Evolutionary conservation across 2,888 invertebrate genomes (phyloP), one percentile per base, ranked within the genome.

Genomic region (Ormyrus thymus): DNA sequence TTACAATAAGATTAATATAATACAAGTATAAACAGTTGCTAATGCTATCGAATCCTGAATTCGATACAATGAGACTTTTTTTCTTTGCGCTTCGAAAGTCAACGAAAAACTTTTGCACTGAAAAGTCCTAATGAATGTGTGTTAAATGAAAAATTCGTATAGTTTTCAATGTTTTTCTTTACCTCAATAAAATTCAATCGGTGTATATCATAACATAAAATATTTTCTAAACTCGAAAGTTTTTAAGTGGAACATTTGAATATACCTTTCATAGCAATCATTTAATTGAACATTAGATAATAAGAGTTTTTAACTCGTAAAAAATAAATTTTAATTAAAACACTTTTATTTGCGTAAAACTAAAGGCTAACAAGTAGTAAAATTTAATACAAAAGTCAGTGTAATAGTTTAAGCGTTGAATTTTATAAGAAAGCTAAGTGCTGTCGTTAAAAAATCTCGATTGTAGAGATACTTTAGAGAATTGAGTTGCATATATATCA

Each of bases 41-140:
- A 61, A 58, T 43, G n/a, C 10, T 51, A 74, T 69, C n/a, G n/a
- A n/a, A n/a, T 78, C 73, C 56, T 79, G 53, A 73, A 69, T 76
- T 72, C 65, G 65, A 68, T 69, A 80, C 58, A 69, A 73, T 64
- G 76, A 76, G 68, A 65, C 51, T 69, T 13, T 75, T 76, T 56
- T 68, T 43, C 58, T 69, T 71, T 29, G 78, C 61, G 71, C 64
- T 75, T 55, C 55, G 9, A 61, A 69, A 71, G 59, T 69, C 80
- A 70, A 72, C 73, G 74, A 74, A 69, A 51, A 65, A 75, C 71
- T 79, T 79, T 75, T 78, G 58, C 69, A 80, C 59, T 73, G 68
- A 64, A 7, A 58, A 48, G 43, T 43, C 7, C 64, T 50, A 29
- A 29, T 29, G 50, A 61, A 53, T 29, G 48, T 55, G 61, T 62